Conservation (phyloP, 1,140 invertebrate species). For the Brachionus sp. region DNA sequence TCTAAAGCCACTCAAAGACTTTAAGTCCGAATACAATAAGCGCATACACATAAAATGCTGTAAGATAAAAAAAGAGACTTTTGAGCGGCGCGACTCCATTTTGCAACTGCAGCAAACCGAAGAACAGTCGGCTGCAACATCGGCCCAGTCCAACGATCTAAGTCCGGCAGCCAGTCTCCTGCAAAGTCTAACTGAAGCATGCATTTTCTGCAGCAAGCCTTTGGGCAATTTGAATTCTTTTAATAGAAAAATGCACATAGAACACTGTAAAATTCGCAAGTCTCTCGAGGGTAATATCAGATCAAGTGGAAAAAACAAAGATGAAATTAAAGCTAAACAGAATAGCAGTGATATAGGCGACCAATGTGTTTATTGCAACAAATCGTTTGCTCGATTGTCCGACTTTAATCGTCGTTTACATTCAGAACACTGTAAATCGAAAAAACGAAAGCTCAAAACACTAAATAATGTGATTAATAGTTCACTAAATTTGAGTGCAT, state of each 20-base stretch:
- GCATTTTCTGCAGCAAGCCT: constrained; percentile 27
- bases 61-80: constrained; percentile 32
- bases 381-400: constrained; percentile 28
- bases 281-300: constrained; percentile 14
- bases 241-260: constrained; percentile 34
- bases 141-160: not conserved
- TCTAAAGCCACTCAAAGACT: constrained; percentile 39
- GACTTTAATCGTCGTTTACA: constrained; percentile 15
- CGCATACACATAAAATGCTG: constrained; percentile 42
- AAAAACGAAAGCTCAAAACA: constrained; percentile 33
- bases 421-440: constrained; percentile 31
- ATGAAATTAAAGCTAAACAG: not conserved
- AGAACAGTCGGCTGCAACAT: not conserved
- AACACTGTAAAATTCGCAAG: constrained; percentile 37
- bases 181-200: not conserved
- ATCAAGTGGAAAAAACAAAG: not conserved
- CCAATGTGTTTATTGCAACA: constrained; percentile 20
- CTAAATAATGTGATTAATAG: not conserved
- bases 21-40: constrained; percentile 39
- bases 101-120: not conserved
- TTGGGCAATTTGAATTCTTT: constrained; percentile 17
- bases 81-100: not conserved
- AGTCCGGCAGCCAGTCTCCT: not conserved
- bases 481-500: not conserved
- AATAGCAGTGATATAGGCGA: not conserved